A percentile compares a stretch with the other conserved stretches of the same genome.
phyloP scores from a whole-genome alignment of 2,113 vertebrate species.

The Agapornis roseicollis region DNA sequence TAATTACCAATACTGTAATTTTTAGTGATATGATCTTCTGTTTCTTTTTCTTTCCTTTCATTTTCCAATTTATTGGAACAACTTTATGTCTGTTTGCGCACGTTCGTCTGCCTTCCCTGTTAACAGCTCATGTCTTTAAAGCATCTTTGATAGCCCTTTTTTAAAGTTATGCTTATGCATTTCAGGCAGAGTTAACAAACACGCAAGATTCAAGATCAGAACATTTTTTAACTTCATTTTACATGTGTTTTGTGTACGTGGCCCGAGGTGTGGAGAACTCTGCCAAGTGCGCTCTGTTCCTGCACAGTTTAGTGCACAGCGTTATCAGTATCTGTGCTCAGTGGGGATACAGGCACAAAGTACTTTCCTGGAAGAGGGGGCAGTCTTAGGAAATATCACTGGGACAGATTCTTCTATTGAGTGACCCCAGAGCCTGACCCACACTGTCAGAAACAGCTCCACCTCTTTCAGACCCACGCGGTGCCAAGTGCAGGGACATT shows the following conservation, averaged over 20 bases:
- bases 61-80: not conserved
- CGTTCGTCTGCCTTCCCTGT: not conserved
- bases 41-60: not conserved
- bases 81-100: not conserved
- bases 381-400: not conserved
- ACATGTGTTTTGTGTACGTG: not conserved
- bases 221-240: not conserved
- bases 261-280: not conserved
- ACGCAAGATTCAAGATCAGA: not conserved
- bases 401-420: not conserved
- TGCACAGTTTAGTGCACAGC: too few species aligned
- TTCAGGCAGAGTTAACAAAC: not conserved
- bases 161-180: not conserved
- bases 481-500: not conserved
- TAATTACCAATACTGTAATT: not conserved
- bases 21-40: not conserved
- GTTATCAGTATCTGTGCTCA: accelerated
- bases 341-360: not conserved
- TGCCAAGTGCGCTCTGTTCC: not conserved
- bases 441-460: not conserved
- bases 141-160: not conserved
- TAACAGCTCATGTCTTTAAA: not conserved
- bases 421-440: not conserved
- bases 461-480: not conserved
- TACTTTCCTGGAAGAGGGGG: not conserved